Evolutionary conservation across 2,888 invertebrate species (phyloP).

Genomic region (Teleogryllus oceanicus): DNA sequence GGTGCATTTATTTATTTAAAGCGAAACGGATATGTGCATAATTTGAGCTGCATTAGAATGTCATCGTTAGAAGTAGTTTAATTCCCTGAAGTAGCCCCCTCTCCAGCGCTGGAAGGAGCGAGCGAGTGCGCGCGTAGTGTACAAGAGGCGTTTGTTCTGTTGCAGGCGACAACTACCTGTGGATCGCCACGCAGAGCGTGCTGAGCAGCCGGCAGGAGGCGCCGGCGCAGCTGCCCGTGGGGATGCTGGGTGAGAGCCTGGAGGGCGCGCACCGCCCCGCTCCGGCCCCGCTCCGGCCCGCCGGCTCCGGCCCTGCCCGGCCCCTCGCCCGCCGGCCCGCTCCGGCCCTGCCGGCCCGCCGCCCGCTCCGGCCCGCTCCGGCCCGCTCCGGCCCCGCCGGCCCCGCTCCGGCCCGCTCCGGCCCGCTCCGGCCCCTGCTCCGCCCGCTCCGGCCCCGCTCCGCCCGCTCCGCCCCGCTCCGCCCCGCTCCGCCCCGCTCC

Average conservation of each 20-base stretch:
- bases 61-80: too few relatives aligned
- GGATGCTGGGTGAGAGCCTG: constrained; percentile 46
- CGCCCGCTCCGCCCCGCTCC: not conserved
- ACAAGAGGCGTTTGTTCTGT: not conserved
- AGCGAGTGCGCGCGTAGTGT: too few relatives aligned
- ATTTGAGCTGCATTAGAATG: too few relatives aligned
- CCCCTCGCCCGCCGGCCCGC: too few relatives aligned
- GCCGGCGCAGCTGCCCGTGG: constrained; percentile 44
- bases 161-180: constrained; percentile 49
- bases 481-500: not conserved
- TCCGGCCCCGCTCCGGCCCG: not conserved
- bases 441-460: not conserved
- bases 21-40: too few relatives aligned
- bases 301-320: not conserved
- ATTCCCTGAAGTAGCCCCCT: too few relatives aligned
- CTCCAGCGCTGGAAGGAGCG: too few relatives aligned
- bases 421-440: not conserved
- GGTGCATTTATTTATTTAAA: too few relatives aligned
- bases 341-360: not conserved
- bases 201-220: constrained; percentile 44
- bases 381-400: not conserved
- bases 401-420: not conserved
- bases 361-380: not conserved
- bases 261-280: not conserved
- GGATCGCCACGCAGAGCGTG: constrained; percentile 51